Evolutionary conservation across 2,113 vertebrate species (phyloP).

Genomic region (Thryonomys swinderianus): DNA sequence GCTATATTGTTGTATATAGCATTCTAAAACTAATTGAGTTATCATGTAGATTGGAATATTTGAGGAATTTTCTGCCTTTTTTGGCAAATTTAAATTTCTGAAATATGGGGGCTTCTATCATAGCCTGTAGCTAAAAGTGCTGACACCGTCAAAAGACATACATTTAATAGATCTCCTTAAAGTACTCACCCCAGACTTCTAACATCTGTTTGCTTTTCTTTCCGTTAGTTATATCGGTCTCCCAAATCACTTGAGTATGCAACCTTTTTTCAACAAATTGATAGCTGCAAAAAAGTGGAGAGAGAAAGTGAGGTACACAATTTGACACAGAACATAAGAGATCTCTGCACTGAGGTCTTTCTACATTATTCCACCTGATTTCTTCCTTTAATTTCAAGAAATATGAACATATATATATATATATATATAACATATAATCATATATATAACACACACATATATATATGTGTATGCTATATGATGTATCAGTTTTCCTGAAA

Average conservation of each 20-base stretch:
- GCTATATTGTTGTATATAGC: neutral
- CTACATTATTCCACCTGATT: neutral
- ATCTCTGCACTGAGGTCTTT: neutral
- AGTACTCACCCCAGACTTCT: rapidly evolving
- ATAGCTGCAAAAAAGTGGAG: neutral
- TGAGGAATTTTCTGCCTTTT: neutral
- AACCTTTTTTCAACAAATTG: neutral
- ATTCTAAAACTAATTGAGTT: neutral
- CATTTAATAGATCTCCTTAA: neutral
- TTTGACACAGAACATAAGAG: neutral
- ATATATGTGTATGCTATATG: no score
- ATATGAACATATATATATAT: neutral
- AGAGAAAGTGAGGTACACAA: neutral
- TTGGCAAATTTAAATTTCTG: neutral
- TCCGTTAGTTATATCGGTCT: neutral
- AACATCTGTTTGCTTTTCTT: neutral
- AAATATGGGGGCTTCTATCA: neutral
- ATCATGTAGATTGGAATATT: neutral
- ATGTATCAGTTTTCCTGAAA: neutral
- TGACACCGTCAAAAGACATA: neutral
- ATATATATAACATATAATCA: no score
- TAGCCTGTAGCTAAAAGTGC: neutral
- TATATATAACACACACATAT: no score
- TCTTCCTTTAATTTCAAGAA: neutral
- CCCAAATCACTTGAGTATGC: neutral